Evolutionary conservation across 2,797 vertebrate genomes (phyloP), one percentile per base, ranked within the genome.

Genomic region (Vespertilio murinus): DNA sequence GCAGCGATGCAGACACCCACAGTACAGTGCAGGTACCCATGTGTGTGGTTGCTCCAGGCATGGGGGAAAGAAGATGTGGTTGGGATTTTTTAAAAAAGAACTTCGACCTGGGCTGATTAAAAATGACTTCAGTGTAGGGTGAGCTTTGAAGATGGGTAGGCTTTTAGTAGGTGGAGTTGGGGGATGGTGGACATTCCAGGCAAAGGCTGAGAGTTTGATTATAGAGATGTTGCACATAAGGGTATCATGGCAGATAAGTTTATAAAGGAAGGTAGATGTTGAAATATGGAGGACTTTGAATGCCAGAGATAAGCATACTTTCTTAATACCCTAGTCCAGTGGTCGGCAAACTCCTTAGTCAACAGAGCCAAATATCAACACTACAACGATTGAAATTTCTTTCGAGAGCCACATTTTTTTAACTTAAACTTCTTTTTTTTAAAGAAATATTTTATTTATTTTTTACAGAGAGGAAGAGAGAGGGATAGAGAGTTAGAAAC

Each of bases 121-220:
- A 95, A 96, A 52, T 73, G 69, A 92, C 52, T 69, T 65, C 30
- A 52, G 17, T 69, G 88, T 84, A 28, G 64, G 64, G 33, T 95
- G 56, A 91, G 5, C 75, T 80, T 88, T 87, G 33, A 69, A 47
- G 56, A 61, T 88, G 47, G 5, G 16, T 49, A 77, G 47, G 54
- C 45, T 54, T 67, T 94, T 30, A 94, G n/a, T 45, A 83, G 87
- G 67, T 88, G 38, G 78, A 79, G 42, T 42, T 86, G 54, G 38
- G 42, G 49, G 25, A 12, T 49, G 40, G 42, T 42, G n/a, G 49
- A 30, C 71, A 65, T 84, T 94, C 77, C 65, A 85, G 69, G 86
- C 3, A 83, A 91, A 91, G 20, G 17, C 25, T 73, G 38, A 25
- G 61, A 87, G 54, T 91, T 71, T 80, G 59, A 45, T 90, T 87